Percentiles rank a stretch among this genome's conserved stretches.
These are phyloP conservation scores for Trematomus bernacchii DNA, from an alignment of 2,797 vertebrate species.

Conservation along the genomic window DNA sequence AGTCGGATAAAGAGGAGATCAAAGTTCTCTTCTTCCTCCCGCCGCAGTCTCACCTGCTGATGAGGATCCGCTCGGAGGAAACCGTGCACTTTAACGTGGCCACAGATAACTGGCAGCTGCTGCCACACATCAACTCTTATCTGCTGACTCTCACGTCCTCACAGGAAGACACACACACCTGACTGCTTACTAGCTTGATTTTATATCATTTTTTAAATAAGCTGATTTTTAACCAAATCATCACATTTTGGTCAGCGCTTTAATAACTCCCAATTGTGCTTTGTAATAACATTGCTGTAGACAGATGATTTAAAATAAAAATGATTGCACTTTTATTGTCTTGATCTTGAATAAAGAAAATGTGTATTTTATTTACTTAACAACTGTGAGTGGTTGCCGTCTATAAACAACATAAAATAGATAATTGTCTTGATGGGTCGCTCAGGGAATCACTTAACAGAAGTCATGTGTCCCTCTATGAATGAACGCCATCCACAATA, in stretches of 20 bases:
- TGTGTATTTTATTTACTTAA: too few relatives aligned
- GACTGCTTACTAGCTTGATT: constrained; percentile 20
- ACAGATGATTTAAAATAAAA: constrained; percentile 47
- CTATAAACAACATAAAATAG: too few relatives aligned
- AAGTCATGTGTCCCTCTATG: too few relatives aligned
- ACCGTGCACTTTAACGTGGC: constrained; percentile 82
- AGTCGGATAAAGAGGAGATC: constrained; percentile 43
- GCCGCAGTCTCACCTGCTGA: constrained; percentile 83
- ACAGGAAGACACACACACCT: not conserved
- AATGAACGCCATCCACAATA: not conserved
- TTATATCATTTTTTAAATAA: constrained; percentile 29
- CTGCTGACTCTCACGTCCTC: constrained; percentile 74
- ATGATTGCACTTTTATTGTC: constrained; percentile 45
- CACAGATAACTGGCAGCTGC: constrained; percentile 88
- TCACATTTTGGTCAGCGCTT: constrained; percentile 15
- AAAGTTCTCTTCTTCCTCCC: constrained; percentile 87
- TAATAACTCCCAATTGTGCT: constrained; percentile 7
- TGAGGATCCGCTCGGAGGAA: constrained; percentile 75
- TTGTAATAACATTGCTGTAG: not conserved
- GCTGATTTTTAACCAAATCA: constrained; percentile 56
- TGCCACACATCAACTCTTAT: constrained; percentile 85
- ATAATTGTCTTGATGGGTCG: too few relatives aligned
- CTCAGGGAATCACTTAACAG: too few relatives aligned
- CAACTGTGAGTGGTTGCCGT: too few relatives aligned
- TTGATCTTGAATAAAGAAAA: constrained; percentile 40